Base-by-base conservation (phyloP, 2,888 invertebrate species). In the Caenorhabditis sp. region DNA sequence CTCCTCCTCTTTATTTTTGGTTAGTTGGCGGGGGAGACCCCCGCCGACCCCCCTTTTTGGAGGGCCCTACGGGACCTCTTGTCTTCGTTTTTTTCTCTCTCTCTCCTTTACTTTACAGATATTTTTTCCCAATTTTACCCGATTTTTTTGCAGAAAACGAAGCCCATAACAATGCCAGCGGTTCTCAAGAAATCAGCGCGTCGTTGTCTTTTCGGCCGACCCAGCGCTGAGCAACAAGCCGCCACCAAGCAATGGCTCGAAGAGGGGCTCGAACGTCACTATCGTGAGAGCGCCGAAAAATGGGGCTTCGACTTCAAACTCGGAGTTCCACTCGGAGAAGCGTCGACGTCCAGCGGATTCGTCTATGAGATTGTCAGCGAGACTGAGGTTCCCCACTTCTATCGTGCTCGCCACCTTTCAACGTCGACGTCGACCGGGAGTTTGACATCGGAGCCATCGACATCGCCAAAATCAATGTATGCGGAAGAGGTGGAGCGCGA, bases 281-380 rank as follows among this genome's bases (percentile, higher is more conserved):
- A 53, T 17, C 20, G 67, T 50, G 31, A 68, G 31, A 65, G 76
- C 31, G 49, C 52, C 54, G 56, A 76, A 26, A 63, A 66, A 56
- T 78, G 73, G 73, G 69, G 73, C 52, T 78, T 76, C 67, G 76
- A 78, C 27, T 78, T 78, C 63, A 59, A 66, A 17, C 59, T 57
- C 21, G 78, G 61, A 5, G 57, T 63, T 10, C 78, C 78, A 1
- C 63, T 78, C 17, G 43, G 3, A 3, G 67, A 54, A 36, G 43
- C 21, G 12, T 54, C 17, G 2, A 60, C 67, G 2, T 27, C 50
- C 20, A 31, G 57, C 54, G 53, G 49, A 10, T 59, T 10, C 31
- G 59, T 21, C 20, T 74, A 68, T 58, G 67, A 74, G 12, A 21
- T 52, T 4, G 25, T 69, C 17, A 50, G 59, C 10, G 67, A 63